phyloP scores from a whole-genome alignment of 2,113 vertebrate species.

The Cheirogaleus medius region DNA sequence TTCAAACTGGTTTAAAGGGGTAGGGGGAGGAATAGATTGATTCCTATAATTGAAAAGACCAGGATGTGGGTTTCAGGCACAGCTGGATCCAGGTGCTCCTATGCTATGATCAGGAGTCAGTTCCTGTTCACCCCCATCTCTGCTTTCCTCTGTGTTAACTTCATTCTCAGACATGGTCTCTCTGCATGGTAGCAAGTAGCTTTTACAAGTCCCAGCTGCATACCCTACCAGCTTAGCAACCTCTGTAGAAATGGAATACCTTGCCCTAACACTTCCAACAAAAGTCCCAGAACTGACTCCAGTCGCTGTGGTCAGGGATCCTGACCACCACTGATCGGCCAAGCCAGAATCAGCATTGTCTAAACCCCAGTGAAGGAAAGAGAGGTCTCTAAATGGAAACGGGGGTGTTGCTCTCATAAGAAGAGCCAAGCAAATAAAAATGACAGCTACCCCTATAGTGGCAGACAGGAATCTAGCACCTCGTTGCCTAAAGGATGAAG shows the following conservation, averaged over 20 bases:
- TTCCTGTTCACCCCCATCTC: not conserved
- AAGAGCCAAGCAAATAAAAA: not conserved
- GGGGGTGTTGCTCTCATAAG: not conserved
- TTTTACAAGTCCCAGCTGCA: not conserved
- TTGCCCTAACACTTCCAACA: not conserved
- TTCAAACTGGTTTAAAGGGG: not conserved
- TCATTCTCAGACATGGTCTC: not conserved
- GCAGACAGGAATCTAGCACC: not conserved
- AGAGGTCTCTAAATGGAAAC: not conserved
- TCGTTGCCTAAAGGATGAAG: not conserved
- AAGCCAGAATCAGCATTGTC: not conserved
- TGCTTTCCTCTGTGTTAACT: not conserved
- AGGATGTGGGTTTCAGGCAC: not conserved
- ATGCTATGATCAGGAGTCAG: not conserved
- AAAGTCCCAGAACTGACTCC: not conserved
- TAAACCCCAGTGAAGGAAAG: not conserved
- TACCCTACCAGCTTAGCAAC: not conserved
- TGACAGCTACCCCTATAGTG: fast-evolving
- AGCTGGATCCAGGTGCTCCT: not conserved
- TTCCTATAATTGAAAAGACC: not conserved
- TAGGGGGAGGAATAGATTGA: not conserved
- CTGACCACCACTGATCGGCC: not conserved
- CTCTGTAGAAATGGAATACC: not conserved
- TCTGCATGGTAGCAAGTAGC: not conserved
- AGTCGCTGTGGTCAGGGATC: not conserved